Evolutionary conservation across 2,797 vertebrate genomes (phyloP).

Genomic region (Pachyuromys duprasi): DNA sequence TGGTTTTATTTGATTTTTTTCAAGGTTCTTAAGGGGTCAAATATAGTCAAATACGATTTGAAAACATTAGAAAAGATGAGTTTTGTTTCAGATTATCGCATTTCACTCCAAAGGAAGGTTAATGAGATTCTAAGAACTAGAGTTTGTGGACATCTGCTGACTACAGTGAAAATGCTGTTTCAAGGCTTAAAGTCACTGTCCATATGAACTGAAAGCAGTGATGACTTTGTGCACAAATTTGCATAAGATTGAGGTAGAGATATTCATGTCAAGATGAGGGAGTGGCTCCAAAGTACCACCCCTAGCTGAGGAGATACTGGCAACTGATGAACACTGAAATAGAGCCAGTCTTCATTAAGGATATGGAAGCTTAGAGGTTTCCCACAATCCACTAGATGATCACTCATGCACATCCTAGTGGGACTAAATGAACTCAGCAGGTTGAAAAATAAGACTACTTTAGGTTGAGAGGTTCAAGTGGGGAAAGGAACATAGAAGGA

Average conservation of each 20-base stretch:
- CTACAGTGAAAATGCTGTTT: background rate
- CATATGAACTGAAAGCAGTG: background rate
- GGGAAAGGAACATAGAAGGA: background rate
- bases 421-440: background rate
- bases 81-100: background rate
- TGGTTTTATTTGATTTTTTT: constrained; percentile 60
- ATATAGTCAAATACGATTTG: background rate
- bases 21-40: background rate
- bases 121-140: background rate
- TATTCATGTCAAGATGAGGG: too few relatives aligned
- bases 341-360: background rate
- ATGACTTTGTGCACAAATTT: background rate
- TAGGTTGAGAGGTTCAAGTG: background rate
- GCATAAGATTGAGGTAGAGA: background rate
- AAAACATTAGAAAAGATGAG: constrained; percentile 50
- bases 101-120: background rate
- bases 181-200: background rate
- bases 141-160: background rate
- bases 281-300: background rate
- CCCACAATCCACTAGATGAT: background rate
- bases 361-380: background rate
- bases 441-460: background rate
- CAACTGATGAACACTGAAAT: background rate
- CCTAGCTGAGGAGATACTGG: too few relatives aligned
- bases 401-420: background rate